Evolutionary conservation across 2,888 invertebrate genomes (phyloP).

Genomic region (Apotomis betuletana): DNA sequence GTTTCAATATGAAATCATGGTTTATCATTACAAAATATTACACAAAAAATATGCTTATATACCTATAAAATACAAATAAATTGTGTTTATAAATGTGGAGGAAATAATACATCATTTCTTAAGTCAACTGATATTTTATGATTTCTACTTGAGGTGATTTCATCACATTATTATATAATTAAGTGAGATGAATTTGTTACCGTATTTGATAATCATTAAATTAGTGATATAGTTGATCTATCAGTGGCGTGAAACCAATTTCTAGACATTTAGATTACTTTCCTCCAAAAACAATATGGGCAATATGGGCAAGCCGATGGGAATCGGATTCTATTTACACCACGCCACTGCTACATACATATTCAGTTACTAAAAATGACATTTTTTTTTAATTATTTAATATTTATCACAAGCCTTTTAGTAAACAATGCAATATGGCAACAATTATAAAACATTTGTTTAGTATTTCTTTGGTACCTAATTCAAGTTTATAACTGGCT

Average conservation of each 20-base stretch:
- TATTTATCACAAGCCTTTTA: conserved; percentile 37
- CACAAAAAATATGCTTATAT: too few relatives aligned
- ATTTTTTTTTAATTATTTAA: conserved; percentile 6
- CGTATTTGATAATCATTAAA: too few relatives aligned
- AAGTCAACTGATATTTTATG: conserved; percentile 7
- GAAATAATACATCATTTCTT: not conserved
- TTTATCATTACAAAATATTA: not conserved
- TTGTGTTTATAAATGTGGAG: too few relatives aligned
- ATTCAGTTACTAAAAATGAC: not conserved
- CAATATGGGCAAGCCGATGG: too few relatives aligned
- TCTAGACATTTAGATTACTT: too few relatives aligned
- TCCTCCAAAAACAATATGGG: too few relatives aligned
- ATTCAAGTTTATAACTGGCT: conserved; percentile 24
- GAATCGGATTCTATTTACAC: not conserved
- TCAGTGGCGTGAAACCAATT: too few relatives aligned
- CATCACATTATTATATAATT: not conserved
- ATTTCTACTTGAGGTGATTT: not conserved
- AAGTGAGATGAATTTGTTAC: not conserved
- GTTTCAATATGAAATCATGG: not conserved
- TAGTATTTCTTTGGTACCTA: conserved; percentile 42
- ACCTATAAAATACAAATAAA: too few relatives aligned
- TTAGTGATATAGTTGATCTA: too few relatives aligned
- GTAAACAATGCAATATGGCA: conserved; percentile 33
- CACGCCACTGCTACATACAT: not conserved
- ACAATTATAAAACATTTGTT: conserved; percentile 31